phyloP scores from a whole-genome alignment of 37 sponge, comb jelly and placozoan genomes.

The Beroe ovata region DNA sequence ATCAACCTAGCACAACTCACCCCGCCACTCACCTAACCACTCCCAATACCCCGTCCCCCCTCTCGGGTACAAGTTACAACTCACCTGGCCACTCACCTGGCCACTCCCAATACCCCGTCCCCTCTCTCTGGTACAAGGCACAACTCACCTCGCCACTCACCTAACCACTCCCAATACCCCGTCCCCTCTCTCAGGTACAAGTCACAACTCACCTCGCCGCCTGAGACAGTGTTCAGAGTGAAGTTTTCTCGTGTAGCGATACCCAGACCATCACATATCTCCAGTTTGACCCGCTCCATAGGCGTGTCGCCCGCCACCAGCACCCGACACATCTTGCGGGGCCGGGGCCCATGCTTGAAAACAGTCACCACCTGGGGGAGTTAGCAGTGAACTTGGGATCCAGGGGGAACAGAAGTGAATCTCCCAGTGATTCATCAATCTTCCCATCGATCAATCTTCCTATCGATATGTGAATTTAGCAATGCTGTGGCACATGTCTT shows the following conservation, averaged over 20 bases:
- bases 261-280: conserved; percentile 48
- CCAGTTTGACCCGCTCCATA: conserved; percentile 38
- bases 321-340: conserved; percentile 58
- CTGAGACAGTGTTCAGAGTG: conserved; percentile 5
- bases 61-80: too few species aligned
- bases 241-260: conserved; percentile 44
- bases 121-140: background rate
- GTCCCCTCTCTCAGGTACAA: too few species aligned
- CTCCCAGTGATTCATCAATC: too few species aligned
- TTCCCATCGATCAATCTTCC: too few species aligned
- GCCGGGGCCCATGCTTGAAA: conserved; percentile 49
- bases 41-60: too few species aligned
- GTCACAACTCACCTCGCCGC: conserved; percentile 44
- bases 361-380: conserved; percentile 41
- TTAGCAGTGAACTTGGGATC: background rate
- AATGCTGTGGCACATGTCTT: too few species aligned
- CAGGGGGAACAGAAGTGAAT: background rate
- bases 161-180: too few species aligned
- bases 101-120: background rate
- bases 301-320: conserved; percentile 41
- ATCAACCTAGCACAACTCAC: too few species aligned
- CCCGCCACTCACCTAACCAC: too few species aligned
- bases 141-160: background rate
- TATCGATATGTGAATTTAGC: too few species aligned
- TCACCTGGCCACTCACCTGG: background rate